Evolutionary conservation across 2,888 invertebrate species (phyloP), one percentile per base, ranked within the genome.

Genomic region (Augiades crinisus): DNA sequence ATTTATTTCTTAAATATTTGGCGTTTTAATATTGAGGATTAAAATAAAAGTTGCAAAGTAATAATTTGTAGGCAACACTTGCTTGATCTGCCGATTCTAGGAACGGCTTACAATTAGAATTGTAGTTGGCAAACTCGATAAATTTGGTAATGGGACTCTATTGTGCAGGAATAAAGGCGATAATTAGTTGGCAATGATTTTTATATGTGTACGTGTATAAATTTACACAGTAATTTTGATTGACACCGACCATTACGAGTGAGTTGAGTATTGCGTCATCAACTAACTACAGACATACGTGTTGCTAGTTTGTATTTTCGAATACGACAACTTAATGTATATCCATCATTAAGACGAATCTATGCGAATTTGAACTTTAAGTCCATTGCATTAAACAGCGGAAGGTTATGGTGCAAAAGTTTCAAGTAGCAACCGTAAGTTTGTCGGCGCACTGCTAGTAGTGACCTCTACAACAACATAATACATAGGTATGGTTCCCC

Each of bases 201-300:
- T 63, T 55, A 61, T 63, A 64, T 61, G 59, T 64, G 70, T 67
- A 70, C 65, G 72, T 62, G 68, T 68, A 73, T 71, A 77, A 80
- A 65, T 81, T 85, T 79, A 82, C 79, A 74, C 72, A 80, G 77
- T 87, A 86, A 87, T 87, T 89, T 88, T 89, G 88, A 88, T 88
- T 89, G 88, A 89, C 88, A 88, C 81, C 82, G 71, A 78, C 88
- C 87, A 87, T 88, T 88, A 88, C 81, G 80, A 78, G 73, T 74
- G 78, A 79, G 78, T 78, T 68, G 77, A 79, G 72, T 73, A 81
- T 88, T 88, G 82, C 88, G 88, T 88, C 88, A 88, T 78, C 78
- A 66, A 69, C 72, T 79, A 76, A 78, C 75, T 76, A 78, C 76
- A 75, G 77, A 75, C 72, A 62, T 64, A 61, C 58, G 57, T 62